phyloP scores from a whole-genome alignment of 2,113 vertebrate species.

The Apteryx mantelli region DNA sequence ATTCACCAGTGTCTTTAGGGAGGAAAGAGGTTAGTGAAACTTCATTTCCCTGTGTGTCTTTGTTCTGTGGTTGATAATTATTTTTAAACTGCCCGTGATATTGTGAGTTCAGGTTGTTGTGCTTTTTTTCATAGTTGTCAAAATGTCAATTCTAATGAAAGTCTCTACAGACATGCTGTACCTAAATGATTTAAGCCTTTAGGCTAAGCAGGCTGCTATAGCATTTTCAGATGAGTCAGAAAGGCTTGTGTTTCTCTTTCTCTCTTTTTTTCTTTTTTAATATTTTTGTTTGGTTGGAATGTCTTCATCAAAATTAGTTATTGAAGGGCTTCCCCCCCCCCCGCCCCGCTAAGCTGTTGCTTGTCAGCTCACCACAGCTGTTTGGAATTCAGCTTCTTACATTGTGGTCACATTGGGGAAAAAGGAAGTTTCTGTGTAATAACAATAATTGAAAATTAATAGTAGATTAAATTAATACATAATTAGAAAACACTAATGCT shows the following conservation, averaged over 20 bases:
- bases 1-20: not conserved
- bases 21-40: not conserved
- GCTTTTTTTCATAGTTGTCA: constrained; percentile 63
- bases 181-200: constrained; percentile 63
- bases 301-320: constrained; percentile 39
- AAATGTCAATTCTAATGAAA: constrained; percentile 71
- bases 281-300: constrained; percentile 14
- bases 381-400: constrained; percentile 44
- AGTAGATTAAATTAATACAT: constrained; percentile 69
- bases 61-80: constrained; percentile 47
- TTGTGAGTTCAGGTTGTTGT: not conserved
- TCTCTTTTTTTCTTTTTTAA: not conserved
- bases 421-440: constrained; percentile 36
- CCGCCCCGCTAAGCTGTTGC: not conserved
- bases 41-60: constrained; percentile 16
- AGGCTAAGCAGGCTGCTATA: constrained; percentile 58
- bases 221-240: constrained; percentile 65
- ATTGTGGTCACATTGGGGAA: not conserved
- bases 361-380: constrained; percentile 7
- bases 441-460: constrained; percentile 69
- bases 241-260: constrained; percentile 13
- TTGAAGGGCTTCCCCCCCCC: not conserved
- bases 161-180: constrained; percentile 30
- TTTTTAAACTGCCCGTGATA: constrained; percentile 39
- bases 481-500: constrained; percentile 64